Conservation (phyloP, 2,888 invertebrate species). For the Stenurella melanura region DNA sequence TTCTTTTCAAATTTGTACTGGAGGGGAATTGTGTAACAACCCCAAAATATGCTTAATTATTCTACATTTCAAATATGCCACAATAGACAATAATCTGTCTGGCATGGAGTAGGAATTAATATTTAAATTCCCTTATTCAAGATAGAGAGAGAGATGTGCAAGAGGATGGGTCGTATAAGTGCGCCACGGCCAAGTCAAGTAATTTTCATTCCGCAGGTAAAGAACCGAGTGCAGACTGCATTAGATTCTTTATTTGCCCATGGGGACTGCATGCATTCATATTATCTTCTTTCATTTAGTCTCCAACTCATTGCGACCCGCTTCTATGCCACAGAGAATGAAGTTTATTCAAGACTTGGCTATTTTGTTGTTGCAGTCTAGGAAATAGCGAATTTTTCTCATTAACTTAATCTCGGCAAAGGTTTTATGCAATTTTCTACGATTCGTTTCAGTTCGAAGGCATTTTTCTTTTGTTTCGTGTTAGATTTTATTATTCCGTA, state of each 20-base stretch:
- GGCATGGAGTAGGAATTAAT: slow-evolving; percentile 24
- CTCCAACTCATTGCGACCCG: slow-evolving; percentile 52
- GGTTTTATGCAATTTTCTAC: slow-evolving; percentile 53
- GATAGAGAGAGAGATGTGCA: slow-evolving; percentile 20
- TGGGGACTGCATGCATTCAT: slow-evolving; percentile 67
- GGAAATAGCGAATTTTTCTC: slow-evolving; percentile 57
- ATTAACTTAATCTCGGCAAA: slow-evolving; percentile 57
- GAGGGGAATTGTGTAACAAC: too few species aligned
- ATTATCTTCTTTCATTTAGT: slow-evolving; percentile 67
- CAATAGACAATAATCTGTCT: slow-evolving; percentile 10
- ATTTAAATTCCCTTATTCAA: slow-evolving; percentile 31
- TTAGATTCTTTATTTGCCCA: slow-evolving; percentile 67
- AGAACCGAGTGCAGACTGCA: slow-evolving; percentile 61
- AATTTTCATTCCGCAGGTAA: slow-evolving; percentile 60
- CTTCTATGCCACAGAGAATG: slow-evolving; percentile 35
- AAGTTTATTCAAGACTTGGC: slow-evolving; percentile 49
- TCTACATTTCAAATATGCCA: not conserved
- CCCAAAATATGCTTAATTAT: not conserved
- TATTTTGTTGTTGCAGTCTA: slow-evolving; percentile 45
- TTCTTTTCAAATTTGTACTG: too few species aligned
- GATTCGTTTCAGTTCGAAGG: slow-evolving; percentile 45
- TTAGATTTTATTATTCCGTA: not conserved
- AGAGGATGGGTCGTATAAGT: slow-evolving; percentile 39
- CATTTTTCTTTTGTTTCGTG: not conserved
- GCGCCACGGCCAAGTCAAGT: slow-evolving; percentile 47